Base-by-base conservation (phyloP, 1,140 invertebrate species). In the Chymomyza costata region DNA sequence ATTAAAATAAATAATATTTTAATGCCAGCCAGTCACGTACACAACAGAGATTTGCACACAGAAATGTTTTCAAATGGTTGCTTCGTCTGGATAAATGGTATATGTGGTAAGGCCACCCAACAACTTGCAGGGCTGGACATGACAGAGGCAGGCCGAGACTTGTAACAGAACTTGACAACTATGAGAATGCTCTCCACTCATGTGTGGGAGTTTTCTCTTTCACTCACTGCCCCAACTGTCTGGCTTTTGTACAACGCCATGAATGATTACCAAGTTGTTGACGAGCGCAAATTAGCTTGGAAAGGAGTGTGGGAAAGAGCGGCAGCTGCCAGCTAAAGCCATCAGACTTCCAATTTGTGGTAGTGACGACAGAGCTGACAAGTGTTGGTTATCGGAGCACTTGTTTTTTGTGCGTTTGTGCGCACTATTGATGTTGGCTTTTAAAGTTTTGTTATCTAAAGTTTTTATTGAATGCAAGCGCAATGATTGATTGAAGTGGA, bases 211-310 rank as follows among this genome's bases (percentile, higher is more conserved):
- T 32, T 16, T 30, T 34, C 38, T 46, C 32, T 44, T n/a, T n/a
- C n/a, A n/a, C n/a, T 34, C 30, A 1, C 32, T 21, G 21, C n/a
- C 40, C 17, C 35, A 37, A 19, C 35, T 13, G 51, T 35, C 47
- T 59, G 54, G 31, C 58, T 57, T n/a, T 52, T 63, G 44, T 63
- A 31, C 47, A 44, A 41, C 31, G 31, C 44, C 21, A 54, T 60
- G 61, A 64, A 64, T 64, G 61, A 64, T 64, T 60, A 64, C 56
- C 54, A 64, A 64, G 49, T 52, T 62, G 54, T 52, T 46, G 53
- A 57, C 58, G 53, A 56, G 53, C 50, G 46, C 51, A 61, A 62
- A 57, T 57, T 66, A 66, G 55, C 55, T 59, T 53, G 31, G n/a
- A n/a, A n/a, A n/a, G n/a, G 49, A 53, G 49, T 54, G 21, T 25